Percentiles rank a stretch among this genome's conserved stretches.
These are phyloP conservation scores for Acanthisitta chloris DNA, from an alignment of 2,113 vertebrate species.

Conservation along the genomic window DNA sequence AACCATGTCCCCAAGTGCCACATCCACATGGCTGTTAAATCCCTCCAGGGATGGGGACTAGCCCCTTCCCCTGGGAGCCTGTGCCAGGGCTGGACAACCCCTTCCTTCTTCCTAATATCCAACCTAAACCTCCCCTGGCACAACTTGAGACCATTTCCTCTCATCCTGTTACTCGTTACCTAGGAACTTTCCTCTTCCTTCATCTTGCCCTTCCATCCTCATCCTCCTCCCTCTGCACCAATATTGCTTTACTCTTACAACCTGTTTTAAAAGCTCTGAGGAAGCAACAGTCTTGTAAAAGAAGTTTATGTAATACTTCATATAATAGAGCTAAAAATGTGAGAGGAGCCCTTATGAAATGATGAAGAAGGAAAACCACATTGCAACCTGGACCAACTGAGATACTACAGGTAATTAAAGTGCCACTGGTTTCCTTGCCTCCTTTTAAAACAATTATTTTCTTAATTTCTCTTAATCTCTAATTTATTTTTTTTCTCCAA, in stretches of 20 bases:
- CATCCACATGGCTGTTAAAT: background rate
- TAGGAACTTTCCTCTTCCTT: background rate
- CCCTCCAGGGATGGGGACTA: background rate
- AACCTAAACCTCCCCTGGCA: background rate
- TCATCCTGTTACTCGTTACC: background rate
- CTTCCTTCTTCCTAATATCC: background rate
- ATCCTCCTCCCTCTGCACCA: background rate
- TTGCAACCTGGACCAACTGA: background rate
- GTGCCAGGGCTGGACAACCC: background rate
- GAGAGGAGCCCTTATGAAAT: background rate
- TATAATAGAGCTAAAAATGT: background rate
- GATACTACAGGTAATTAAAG: background rate
- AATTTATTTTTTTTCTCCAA: background rate
- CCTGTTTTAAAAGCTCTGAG: background rate
- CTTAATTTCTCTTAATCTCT: background rate
- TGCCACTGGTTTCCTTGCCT: background rate
- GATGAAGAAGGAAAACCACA: background rate
- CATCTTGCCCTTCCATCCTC: background rate
- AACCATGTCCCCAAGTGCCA: background rate
- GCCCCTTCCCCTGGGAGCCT: background rate
- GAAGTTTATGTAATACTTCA: background rate
- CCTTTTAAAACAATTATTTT: background rate
- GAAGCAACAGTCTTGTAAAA: background rate
- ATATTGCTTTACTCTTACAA: background rate
- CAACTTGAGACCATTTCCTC: background rate